Evolutionary conservation across 2,113 vertebrate genomes (phyloP).

Genomic region (Catagonus wagneri): DNA sequence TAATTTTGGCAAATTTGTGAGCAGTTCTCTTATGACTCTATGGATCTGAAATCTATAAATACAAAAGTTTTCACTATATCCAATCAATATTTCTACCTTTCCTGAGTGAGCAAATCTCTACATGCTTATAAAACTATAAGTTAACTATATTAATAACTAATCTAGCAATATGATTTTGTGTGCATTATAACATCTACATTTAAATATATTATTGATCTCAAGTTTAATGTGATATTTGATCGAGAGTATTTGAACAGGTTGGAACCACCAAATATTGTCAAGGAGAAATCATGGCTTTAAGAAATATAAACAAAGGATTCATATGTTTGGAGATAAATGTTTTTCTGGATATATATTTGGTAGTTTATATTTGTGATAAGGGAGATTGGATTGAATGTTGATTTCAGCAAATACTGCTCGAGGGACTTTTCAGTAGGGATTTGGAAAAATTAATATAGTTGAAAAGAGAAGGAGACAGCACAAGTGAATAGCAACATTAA

Average conservation of each 20-base stretch:
- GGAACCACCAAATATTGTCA: background rate
- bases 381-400: background rate
- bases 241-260: background rate
- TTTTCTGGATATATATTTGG: background rate
- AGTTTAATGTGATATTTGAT: background rate
- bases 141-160: background rate
- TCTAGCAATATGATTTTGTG: background rate
- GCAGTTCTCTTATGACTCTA: background rate
- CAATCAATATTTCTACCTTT: background rate
- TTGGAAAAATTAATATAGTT: background rate
- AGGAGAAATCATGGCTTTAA: background rate
- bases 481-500: slow-evolving; percentile 10
- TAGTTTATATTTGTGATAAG: background rate
- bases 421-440: background rate
- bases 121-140: background rate
- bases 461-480: background rate
- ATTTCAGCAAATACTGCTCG: background rate
- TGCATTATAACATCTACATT: background rate
- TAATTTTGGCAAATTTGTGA: background rate
- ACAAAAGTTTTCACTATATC: background rate
- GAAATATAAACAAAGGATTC: background rate
- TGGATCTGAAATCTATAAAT: background rate
- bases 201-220: background rate
- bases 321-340: background rate
- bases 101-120: background rate